Evolutionary conservation across 2,888 invertebrate genomes (phyloP).

Genomic region (Anthrax anthrax): DNA sequence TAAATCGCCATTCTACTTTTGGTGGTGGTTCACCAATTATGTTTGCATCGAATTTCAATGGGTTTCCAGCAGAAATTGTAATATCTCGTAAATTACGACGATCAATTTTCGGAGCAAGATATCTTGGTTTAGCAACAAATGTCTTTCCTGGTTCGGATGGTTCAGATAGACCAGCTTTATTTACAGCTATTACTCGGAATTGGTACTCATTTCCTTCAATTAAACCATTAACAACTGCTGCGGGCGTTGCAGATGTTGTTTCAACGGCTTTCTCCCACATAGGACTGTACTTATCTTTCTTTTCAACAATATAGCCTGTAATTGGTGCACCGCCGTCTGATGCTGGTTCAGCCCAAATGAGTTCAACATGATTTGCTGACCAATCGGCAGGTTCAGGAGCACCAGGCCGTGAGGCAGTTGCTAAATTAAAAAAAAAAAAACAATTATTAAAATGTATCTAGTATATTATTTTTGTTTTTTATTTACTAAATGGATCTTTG

Average conservation of each 20-base stretch:
- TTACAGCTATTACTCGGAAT: slow-evolving; percentile 89
- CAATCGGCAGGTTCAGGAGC: slow-evolving; percentile 85
- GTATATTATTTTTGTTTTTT: neutral
- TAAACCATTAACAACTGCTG: slow-evolving; percentile 74
- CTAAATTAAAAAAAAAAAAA: slow-evolving; percentile 35
- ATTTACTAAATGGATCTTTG: slow-evolving; percentile 88
- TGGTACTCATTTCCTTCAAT: slow-evolving; percentile 95
- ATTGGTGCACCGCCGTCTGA: slow-evolving; percentile 92
- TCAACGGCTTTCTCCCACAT: slow-evolving; percentile 88
- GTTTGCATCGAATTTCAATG: slow-evolving; percentile 84
- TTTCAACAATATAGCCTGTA: slow-evolving; percentile 83
- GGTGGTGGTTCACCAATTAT: slow-evolving; percentile 94
- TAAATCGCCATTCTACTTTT: slow-evolving; percentile 81
- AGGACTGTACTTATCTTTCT: slow-evolving; percentile 82
- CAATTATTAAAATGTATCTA: neutral
- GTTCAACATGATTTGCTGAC: slow-evolving; percentile 82
- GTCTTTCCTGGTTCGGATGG: slow-evolving; percentile 79
- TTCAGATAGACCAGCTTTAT: slow-evolving; percentile 88
- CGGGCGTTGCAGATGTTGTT: slow-evolving; percentile 55
- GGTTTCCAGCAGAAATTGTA: slow-evolving; percentile 80
- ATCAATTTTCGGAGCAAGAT: slow-evolving; percentile 91
- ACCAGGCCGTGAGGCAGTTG: slow-evolving; percentile 73
- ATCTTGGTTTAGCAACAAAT: slow-evolving; percentile 74
- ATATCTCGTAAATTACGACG: slow-evolving; percentile 80
- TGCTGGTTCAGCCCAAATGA: slow-evolving; percentile 79